Evolutionary conservation across 2,113 vertebrate species (phyloP), one percentile per base, ranked within the genome.

Genomic region (Aviceda subcristata): DNA sequence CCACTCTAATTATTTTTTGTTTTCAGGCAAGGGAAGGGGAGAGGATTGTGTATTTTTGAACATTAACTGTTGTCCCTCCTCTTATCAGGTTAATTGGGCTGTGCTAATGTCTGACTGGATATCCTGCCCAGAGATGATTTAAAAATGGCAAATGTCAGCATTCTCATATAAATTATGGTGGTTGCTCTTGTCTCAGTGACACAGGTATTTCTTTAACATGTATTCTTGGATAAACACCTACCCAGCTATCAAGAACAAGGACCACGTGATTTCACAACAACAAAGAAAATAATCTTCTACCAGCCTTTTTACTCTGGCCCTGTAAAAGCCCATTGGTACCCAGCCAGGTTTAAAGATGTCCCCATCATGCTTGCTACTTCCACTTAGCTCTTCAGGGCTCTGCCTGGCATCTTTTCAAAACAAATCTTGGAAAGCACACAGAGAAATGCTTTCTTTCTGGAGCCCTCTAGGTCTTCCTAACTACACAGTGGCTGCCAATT

Each of bases 361-460:
- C 92, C 97, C 77, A 81, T 69, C 89, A 91, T 67, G 90, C 88
- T 96, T 97, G 50, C 51, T 94, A 95, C 97, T 98, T 98, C 91
- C 96, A 98, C 96, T 98, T 97, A 95, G 91, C 92, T 97, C 94
- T 97, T 92, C 97, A 97, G 96, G 98, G 95, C 95, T 95, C 91
- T 97, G 90, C 90, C 97, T 98, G 98, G 98, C 98, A 96, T 92
- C 88, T 97, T 98, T 97, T 98, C 97, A 97, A 98, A 98, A 98
- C 96, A 96, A 98, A 98, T 97, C 97, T 97, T 97, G 97, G 97
- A 98, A 97, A 94, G 81, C 4, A 1, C 88, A 93, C 93, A 97
- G 97, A 98, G 93, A 97, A 98, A 94, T 68, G 51, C 95, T 98
- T 98, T 98, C 94, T 96, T 97, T 96, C 92, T 96, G 92, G 84